phyloP scores from a whole-genome alignment of 2,888 invertebrate genomes.

The Drosophila birchii region DNA sequence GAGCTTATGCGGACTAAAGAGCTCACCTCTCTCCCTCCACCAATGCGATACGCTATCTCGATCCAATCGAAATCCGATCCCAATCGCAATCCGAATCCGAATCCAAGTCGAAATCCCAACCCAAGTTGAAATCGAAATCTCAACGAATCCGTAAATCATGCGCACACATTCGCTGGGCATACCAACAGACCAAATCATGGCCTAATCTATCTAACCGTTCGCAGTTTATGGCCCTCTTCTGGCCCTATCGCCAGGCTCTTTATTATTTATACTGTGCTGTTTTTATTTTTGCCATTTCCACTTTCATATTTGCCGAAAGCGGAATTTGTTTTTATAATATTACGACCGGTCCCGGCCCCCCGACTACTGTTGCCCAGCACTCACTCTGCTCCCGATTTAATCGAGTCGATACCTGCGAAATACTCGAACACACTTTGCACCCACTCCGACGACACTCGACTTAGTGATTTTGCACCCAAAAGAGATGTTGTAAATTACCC shows the following conservation, averaged over 20 bases:
- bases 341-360: constrained; percentile 32
- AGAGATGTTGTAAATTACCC: constrained; percentile 52
- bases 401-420: constrained; percentile 35
- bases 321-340: constrained; percentile 60
- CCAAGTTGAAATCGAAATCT: constrained; percentile 54
- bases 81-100: constrained; percentile 11
- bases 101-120: constrained; percentile 15
- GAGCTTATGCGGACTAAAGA: constrained; percentile 57
- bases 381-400: constrained; percentile 18
- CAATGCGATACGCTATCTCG: constrained; percentile 38
- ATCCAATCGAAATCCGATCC: constrained; percentile 24
- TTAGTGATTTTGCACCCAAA: constrained; percentile 34
- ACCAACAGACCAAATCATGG: constrained; percentile 71
- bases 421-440: constrained; percentile 21
- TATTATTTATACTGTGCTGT: constrained; percentile 65
- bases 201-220: constrained; percentile 66
- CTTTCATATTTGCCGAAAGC: constrained; percentile 80
- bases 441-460: constrained; percentile 7
- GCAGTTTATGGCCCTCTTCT: constrained; percentile 67
- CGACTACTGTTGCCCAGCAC: constrained; percentile 60
- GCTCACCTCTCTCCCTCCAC: constrained; percentile 4
- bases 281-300: constrained; percentile 42
- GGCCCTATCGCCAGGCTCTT: constrained; percentile 62
- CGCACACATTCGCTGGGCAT: constrained; percentile 34
- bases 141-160: constrained; percentile 74